Conservation (phyloP, 2,797 vertebrate species). For the Tapirus indicus region DNA sequence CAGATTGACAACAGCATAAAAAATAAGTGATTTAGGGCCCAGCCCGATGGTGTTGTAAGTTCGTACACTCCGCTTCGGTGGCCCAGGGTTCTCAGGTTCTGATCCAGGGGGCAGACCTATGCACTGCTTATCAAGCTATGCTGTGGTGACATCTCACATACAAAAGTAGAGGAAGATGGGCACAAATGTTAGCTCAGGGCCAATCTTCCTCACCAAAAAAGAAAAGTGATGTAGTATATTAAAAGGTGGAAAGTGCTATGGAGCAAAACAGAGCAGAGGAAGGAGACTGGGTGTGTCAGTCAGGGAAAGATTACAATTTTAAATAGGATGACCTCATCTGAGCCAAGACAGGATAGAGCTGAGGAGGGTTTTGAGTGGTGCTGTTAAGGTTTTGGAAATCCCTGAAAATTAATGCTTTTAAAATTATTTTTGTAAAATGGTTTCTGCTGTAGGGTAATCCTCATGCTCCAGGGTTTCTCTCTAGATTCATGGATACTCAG, state of each 20-base stretch:
- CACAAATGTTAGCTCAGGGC: no score
- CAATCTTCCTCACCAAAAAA: no score
- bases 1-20: neutral
- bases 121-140: no score
- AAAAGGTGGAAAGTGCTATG: neutral
- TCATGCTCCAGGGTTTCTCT: neutral
- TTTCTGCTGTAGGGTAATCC: neutral
- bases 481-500: neutral
- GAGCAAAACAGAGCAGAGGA: neutral
- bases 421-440: constrained; percentile 24
- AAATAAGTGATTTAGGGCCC: neutral
- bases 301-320: constrained; percentile 1
- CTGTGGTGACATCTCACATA: no score
- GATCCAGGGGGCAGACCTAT: no score
- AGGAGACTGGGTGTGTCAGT: neutral
- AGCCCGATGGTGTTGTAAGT: no score
- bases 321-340: neutral
- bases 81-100: no score
- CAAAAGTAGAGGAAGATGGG: no score
- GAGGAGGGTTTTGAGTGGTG: neutral
- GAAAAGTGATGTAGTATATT: neutral
- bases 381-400: neutral
- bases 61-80: no score
- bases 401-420: neutral
- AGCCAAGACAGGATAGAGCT: neutral